phyloP scores from a whole-genome alignment of 2,113 vertebrate genomes.

The Pelodiscus sinensis region DNA sequence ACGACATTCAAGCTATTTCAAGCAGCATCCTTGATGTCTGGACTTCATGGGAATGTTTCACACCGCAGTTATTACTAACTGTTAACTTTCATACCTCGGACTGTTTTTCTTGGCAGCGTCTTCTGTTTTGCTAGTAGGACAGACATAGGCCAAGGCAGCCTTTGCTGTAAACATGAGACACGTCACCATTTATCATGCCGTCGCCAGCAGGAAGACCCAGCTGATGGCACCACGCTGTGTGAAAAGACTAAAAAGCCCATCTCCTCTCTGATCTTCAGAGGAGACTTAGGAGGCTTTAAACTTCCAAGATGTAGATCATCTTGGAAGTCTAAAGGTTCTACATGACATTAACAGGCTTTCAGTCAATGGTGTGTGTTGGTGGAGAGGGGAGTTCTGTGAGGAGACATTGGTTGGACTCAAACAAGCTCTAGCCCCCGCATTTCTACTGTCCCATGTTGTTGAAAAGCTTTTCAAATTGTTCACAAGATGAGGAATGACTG shows the following conservation, averaged over 20 bases:
- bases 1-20: slow-evolving; percentile 79
- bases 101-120: slow-evolving; percentile 76
- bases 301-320: background rate
- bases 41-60: slow-evolving; percentile 78
- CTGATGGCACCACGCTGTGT: slow-evolving; percentile 36
- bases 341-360: background rate
- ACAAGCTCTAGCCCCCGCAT: background rate
- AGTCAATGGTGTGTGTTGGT: background rate
- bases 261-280: slow-evolving; percentile 6
- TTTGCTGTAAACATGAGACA: slow-evolving; percentile 34
- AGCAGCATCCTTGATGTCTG: slow-evolving; percentile 81
- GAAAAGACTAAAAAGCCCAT: background rate
- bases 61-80: slow-evolving; percentile 72
- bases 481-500: background rate
- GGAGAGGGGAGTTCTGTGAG: background rate
- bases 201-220: slow-evolving; percentile 44
- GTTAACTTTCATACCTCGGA: slow-evolving; percentile 74
- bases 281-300: slow-evolving; percentile 25
- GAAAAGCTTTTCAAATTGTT: background rate
- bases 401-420: background rate
- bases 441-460: background rate
- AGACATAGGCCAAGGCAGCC: slow-evolving; percentile 56
- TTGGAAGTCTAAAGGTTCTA: slow-evolving; percentile 11
- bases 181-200: slow-evolving; percentile 32
- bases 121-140: slow-evolving; percentile 75